Conservation (phyloP, 2,113 vertebrate genomes). For the Sceloporus undulatus region DNA sequence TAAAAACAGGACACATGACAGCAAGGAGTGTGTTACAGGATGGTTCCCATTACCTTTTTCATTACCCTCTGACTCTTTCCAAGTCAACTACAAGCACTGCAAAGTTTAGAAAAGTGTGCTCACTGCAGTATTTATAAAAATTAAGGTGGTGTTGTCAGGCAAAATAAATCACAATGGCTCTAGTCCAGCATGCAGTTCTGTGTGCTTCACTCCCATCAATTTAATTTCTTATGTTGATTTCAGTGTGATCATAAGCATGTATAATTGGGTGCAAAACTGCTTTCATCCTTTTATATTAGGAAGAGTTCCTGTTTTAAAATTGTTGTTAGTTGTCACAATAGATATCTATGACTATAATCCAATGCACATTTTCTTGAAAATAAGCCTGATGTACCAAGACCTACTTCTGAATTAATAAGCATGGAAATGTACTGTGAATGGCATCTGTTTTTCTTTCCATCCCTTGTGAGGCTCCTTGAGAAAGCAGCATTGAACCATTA, state of each 20-base stretch:
- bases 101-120: neutral
- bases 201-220: neutral
- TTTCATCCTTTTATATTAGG: conserved; percentile 5
- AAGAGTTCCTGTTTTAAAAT: neutral
- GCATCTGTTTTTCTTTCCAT: conserved; percentile 3
- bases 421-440: neutral
- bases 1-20: rapidly evolving
- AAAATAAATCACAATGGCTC: neutral
- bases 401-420: neutral
- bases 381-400: neutral
- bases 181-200: conserved; percentile 4
- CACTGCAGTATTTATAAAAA: neutral
- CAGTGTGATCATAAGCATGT: neutral
- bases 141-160: neutral
- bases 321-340: neutral
- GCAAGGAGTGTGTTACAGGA: neutral
- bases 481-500: neutral
- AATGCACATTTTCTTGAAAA: neutral
- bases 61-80: neutral
- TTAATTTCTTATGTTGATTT: conserved; percentile 4
- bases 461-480: neutral
- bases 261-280: neutral
- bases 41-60: rapidly evolving
- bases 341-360: neutral
- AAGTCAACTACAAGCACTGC: neutral